A percentile compares a stretch with the other conserved stretches of the same genome.
These are phyloP conservation scores for Chymomyza costata DNA, from an alignment of 1,140 invertebrate species.

Conservation along the genomic window DNA sequence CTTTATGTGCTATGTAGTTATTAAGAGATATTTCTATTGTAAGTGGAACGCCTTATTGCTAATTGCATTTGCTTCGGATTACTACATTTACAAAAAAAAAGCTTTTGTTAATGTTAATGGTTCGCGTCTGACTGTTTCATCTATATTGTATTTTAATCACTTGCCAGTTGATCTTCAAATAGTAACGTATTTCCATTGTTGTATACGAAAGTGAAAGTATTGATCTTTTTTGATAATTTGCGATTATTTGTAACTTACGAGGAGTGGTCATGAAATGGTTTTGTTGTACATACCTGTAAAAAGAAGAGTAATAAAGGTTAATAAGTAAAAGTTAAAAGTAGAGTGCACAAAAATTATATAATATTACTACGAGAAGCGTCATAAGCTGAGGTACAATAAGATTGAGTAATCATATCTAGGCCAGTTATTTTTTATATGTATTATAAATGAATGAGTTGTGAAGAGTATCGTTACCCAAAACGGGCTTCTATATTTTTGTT, in stretches of 20 bases:
- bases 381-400: no score
- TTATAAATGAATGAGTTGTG: no score
- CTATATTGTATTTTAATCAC: conserved; percentile 24
- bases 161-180: not conserved
- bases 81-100: not conserved
- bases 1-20: conserved; percentile 21
- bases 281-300: conserved; percentile 25
- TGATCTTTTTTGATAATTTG: conserved; percentile 22
- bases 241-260: conserved; percentile 16
- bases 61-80: conserved; percentile 19
- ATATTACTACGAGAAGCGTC: no score
- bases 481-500: no score
- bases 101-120: not conserved
- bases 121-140: conserved; percentile 5
- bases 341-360: no score
- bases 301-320: conserved; percentile 2
- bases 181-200: no score
- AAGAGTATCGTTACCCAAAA: no score
- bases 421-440: no score
- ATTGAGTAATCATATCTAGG: no score
- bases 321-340: no score
- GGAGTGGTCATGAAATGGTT: not conserved
- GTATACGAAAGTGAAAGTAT: conserved; percentile 31
- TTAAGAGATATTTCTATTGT: conserved; percentile 18
- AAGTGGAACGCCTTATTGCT: conserved; percentile 26